Evolutionary conservation across 53 echinoderm and acorn worm genomes (phyloP), one percentile per base, ranked within the genome.

Genomic region (Holothuria leucospilota): DNA sequence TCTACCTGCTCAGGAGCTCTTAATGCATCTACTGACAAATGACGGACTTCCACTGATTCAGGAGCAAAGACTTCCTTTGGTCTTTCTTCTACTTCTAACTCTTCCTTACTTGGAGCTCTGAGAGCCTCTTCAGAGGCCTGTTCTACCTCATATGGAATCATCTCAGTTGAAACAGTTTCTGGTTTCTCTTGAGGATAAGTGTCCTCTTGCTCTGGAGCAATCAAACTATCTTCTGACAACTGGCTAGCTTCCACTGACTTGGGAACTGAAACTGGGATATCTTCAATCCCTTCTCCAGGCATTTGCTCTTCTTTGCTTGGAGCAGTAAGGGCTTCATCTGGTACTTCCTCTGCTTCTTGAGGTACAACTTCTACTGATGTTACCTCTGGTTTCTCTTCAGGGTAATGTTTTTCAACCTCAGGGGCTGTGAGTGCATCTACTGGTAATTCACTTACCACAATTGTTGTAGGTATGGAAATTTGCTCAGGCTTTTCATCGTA

Each of bases 321-420:
- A 74, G 75, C 51, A 41, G 20, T 51, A 7, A 74, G 42, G 24
- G 51, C 42, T 41, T 74, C 75, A 39, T 51, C 41, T 9, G 27
- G 65, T 14, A 85, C 51, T 53, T 89, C 85, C 24, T 34, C 77
- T 56, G 63, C 90, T 67, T 93, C 87, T 29, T 83, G 89, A 86
- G 84, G 53, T 16, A 41, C 89, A 29, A 70, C 71, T 30, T 81
- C 82, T 3, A 62, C 58, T 58, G 78, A 39, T 80, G 82, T 39
- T 27, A 74, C 65, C 61, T 82, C 87, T 51, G 86, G 58, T 29
- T 56, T 59, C 79, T 69, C 61, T n/a, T 90, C 86, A 26, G 85
- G 82, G 29, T 60, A 82, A 28, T 10, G 39, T 39, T 80, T 59
- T 40, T 80, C 60, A 8, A 15, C 29, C 16, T 40, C 59, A 58